Conservation (phyloP, 2,113 vertebrate species). For the Siniperca chuatsi region DNA sequence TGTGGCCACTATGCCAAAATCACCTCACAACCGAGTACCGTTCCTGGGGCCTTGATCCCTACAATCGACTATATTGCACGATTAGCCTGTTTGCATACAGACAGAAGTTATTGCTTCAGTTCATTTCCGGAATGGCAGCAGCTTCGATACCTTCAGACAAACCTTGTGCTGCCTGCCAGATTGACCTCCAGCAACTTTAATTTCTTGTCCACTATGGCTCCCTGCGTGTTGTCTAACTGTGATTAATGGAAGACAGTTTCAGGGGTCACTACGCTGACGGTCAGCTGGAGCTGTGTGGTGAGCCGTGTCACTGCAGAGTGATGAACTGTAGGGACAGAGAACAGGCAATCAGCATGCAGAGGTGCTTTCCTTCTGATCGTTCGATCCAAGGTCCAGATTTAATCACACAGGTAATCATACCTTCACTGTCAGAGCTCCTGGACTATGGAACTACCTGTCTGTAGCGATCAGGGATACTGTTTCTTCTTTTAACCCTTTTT, state of each 20-base stretch:
- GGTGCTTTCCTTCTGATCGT: slow-evolving; percentile 2
- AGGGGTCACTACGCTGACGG: slow-evolving; percentile 52
- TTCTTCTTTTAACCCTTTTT: background rate
- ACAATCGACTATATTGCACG: background rate
- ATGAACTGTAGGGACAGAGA: slow-evolving; percentile 35
- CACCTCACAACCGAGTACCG: too few relatives aligned
- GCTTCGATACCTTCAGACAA: background rate
- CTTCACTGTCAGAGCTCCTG: slow-evolving; percentile 15
- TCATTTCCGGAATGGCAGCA: slow-evolving; percentile 21
- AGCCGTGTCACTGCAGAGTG: slow-evolving; percentile 44
- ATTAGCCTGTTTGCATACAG: slow-evolving; percentile 16
- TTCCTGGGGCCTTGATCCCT: background rate
- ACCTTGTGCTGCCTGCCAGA: slow-evolving; percentile 11
- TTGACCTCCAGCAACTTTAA: slow-evolving; percentile 47
- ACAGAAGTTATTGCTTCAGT: slow-evolving; percentile 1
- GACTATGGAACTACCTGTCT: background rate
- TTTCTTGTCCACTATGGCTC: slow-evolving; percentile 33
- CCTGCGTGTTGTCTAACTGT: slow-evolving; percentile 43
- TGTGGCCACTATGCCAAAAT: background rate
- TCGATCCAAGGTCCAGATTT: slow-evolving; percentile 32
- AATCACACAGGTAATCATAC: slow-evolving; percentile 28
- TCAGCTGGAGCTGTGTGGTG: slow-evolving; percentile 51
- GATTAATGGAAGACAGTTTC: slow-evolving; percentile 63
- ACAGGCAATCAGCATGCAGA: slow-evolving; percentile 55
- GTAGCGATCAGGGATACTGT: background rate